phyloP scores from a whole-genome alignment of 2,113 vertebrate species.

The Epinephelus lanceolatus region DNA sequence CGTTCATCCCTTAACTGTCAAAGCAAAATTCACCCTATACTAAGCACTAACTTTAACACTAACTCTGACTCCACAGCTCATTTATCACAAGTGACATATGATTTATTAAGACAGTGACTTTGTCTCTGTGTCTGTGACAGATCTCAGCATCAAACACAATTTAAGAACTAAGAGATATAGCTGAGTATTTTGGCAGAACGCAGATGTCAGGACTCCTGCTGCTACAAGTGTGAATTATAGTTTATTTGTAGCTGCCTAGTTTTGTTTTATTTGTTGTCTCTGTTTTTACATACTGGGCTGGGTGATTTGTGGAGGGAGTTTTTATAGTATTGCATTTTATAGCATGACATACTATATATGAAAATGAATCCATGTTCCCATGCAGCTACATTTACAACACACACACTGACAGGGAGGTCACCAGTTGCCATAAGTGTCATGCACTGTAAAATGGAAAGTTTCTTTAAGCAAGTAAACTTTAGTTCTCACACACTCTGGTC shows the following conservation, averaged over 20 bases:
- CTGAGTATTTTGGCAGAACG: constrained; percentile 3
- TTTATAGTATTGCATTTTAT: constrained; percentile 18
- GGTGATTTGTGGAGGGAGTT: constrained; percentile 25
- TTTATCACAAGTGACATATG: neutral
- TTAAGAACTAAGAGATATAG: neutral
- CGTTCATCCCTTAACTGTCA: neutral
- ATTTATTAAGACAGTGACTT: neutral
- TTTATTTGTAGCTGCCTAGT: constrained; percentile 27
- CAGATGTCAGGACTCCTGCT: constrained; percentile 6
- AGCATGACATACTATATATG: constrained; percentile 26
- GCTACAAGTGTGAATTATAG: constrained; percentile 18
- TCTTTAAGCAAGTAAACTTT: constrained; percentile 37
- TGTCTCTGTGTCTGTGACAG: neutral
- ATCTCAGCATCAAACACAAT: neutral
- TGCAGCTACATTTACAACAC: constrained; percentile 26
- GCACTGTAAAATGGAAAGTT: constrained; percentile 49
- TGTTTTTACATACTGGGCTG: constrained; percentile 16
- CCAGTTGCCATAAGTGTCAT: constrained; percentile 41
- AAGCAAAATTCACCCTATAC: neutral
- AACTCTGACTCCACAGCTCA: neutral
- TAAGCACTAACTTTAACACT: too few relatives aligned
- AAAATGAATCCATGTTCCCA: constrained; percentile 33
- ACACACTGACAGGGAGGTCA: constrained; percentile 25
- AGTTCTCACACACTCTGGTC: constrained; percentile 48
- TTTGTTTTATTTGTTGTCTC: constrained; percentile 13